Percentiles rank a stretch among this genome's conserved stretches.
Conservation (phyloP, 2,797 vertebrate species). For the Meda fulgida region DNA sequence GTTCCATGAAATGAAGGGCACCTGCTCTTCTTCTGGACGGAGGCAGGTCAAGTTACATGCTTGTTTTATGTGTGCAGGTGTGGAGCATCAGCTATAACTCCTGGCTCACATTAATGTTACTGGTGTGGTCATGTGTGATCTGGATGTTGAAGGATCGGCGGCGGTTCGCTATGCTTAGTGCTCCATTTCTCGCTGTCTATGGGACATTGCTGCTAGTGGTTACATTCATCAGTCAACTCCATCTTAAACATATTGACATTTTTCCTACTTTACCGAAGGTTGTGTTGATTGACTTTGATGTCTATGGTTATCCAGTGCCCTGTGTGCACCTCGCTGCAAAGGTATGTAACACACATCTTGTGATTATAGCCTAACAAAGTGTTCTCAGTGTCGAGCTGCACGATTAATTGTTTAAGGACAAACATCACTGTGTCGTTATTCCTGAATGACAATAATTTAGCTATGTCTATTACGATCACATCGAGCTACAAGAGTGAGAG, state of each 20-base stretch:
- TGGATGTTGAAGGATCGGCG: constrained; percentile 80
- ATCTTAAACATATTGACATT: constrained; percentile 75
- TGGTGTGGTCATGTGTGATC: constrained; percentile 82
- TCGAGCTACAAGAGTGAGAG: background rate
- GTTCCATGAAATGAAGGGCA: background rate
- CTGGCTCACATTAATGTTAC: constrained; percentile 79
- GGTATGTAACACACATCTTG: constrained; percentile 58
- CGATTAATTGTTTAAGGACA: background rate
- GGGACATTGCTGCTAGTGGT: constrained; percentile 80
- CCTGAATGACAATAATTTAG: background rate
- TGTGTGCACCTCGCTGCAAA: constrained; percentile 79
- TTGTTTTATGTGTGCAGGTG: constrained; percentile 64
- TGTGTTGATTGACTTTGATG: constrained; percentile 81
- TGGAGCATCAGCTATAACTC: constrained; percentile 82
- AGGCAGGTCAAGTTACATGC: background rate
- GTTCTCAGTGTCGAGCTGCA: background rate
- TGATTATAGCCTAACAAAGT: background rate
- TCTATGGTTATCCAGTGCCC: constrained; percentile 73
- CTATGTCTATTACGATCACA: background rate
- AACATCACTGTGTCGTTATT: background rate
- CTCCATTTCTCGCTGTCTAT: constrained; percentile 82
- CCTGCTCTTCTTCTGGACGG: background rate
- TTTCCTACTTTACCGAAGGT: constrained; percentile 73
- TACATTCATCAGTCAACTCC: constrained; percentile 78
- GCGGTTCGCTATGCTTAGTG: constrained; percentile 81